Evolutionary conservation across 2,888 invertebrate species (phyloP).

Genomic region (Patella caerulea): DNA sequence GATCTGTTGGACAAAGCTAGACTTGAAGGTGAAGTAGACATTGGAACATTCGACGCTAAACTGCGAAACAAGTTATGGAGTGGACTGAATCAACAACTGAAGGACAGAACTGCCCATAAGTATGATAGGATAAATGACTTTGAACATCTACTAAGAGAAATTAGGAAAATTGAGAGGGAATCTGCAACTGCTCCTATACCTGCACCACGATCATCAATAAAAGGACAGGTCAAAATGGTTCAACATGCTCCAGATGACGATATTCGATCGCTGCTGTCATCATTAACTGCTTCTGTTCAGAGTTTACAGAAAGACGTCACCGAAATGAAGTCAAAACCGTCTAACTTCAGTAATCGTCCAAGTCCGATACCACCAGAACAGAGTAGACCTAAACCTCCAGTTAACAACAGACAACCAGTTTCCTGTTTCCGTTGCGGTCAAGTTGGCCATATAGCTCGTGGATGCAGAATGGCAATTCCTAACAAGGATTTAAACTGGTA

Average conservation of each 20-base stretch:
- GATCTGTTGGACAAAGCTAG: neutral
- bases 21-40: neutral
- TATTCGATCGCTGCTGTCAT: neutral
- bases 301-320: neutral
- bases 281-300: neutral
- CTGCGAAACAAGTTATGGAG: neutral
- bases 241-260: neutral
- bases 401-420: neutral
- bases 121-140: no score
- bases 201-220: neutral
- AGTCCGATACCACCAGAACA: neutral
- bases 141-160: neutral
- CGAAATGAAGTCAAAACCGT: neutral
- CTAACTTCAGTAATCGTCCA: neutral
- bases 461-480: neutral
- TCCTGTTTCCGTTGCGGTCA: slow-evolving; percentile 6
- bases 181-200: neutral
- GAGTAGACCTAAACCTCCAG: neutral
- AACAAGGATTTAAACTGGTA: neutral
- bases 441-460: neutral
- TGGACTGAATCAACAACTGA: neutral
- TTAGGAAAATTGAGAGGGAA: neutral
- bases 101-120: neutral
- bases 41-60: neutral
- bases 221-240: neutral